These are phyloP conservation scores for Eospalax fontanierii DNA, from an alignment of 2,797 vertebrate genomes.

Conservation along the genomic window DNA sequence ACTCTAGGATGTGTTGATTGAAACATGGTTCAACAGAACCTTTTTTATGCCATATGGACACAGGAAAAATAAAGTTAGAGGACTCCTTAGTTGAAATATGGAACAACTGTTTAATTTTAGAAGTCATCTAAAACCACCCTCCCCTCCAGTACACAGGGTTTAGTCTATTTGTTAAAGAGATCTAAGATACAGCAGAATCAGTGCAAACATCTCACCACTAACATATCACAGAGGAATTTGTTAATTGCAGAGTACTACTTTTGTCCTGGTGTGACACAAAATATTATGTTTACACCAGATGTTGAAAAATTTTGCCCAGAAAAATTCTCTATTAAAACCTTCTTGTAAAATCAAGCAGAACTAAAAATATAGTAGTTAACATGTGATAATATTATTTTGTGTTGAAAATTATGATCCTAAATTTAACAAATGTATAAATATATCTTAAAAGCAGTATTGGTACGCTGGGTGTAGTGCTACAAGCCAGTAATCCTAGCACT, in stretches of 20 bases:
- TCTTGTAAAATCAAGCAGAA: slow-evolving; percentile 17
- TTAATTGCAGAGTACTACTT: background rate
- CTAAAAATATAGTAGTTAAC: background rate
- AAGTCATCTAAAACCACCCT: background rate
- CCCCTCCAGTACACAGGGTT: background rate
- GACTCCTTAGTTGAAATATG: background rate
- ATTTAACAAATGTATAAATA: background rate
- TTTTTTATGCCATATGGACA: background rate
- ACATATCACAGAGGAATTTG: background rate
- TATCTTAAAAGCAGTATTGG: background rate
- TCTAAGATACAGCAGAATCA: background rate
- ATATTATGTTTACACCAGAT: background rate
- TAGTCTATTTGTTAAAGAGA: background rate
- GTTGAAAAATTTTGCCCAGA: background rate
- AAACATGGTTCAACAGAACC: background rate
- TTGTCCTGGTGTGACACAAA: background rate
- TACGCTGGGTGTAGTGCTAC: background rate
- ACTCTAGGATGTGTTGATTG: background rate
- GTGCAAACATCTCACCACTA: background rate
- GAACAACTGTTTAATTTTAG: background rate
- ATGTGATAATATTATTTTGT: slow-evolving; percentile 30
- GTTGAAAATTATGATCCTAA: slow-evolving; percentile 8
- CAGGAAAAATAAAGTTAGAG: background rate
- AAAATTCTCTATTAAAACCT: slow-evolving; percentile 57
- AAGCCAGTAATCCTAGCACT: background rate